Evolutionary conservation across 2,797 vertebrate genomes (phyloP).

Genomic region (Astyanax mexicanus): DNA sequence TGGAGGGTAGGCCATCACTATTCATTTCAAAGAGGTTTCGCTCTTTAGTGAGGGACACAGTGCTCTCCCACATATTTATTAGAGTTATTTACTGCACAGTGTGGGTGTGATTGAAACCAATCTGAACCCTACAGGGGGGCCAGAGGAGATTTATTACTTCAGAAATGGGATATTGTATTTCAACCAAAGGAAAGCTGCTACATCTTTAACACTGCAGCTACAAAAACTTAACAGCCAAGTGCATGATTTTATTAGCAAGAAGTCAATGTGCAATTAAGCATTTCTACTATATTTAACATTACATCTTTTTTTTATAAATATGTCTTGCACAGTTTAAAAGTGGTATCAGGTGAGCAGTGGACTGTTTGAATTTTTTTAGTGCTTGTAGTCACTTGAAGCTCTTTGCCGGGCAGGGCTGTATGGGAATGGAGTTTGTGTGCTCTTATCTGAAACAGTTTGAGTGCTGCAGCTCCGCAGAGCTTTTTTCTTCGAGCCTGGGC

Average conservation of each 20-base stretch:
- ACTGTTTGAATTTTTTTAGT: conserved; percentile 17
- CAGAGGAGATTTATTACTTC: conserved; percentile 23
- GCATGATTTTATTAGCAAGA: conserved; percentile 19
- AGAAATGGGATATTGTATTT: conserved; percentile 11
- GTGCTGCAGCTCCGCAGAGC: conserved; percentile 81
- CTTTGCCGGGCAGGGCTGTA: conserved; percentile 78
- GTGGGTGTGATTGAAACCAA: conserved; percentile 33
- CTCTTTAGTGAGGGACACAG: background rate
- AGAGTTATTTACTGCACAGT: conserved; percentile 36
- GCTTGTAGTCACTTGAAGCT: conserved; percentile 48
- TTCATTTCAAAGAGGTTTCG: conserved; percentile 24
- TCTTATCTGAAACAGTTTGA: conserved; percentile 85
- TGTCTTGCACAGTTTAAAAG: conserved; percentile 4
- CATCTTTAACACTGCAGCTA: conserved; percentile 10
- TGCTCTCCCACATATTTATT: conserved; percentile 24
- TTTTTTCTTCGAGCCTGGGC: conserved; percentile 63
- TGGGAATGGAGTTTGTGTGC: conserved; percentile 84
- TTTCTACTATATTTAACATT: conserved; percentile 18
- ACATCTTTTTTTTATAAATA: conserved; percentile 10
- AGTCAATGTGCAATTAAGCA: conserved; percentile 7
- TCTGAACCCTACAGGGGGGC: conserved; percentile 22
- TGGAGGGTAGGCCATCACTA: conserved; percentile 17
- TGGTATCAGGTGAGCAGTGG: conserved; percentile 18
- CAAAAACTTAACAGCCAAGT: background rate
- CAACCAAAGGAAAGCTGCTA: background rate